Percentiles rank a stretch among this genome's conserved stretches.
Evolutionary conservation across 2,113 vertebrate genomes (phyloP).

Genomic region (Regulus satrapa): DNA sequence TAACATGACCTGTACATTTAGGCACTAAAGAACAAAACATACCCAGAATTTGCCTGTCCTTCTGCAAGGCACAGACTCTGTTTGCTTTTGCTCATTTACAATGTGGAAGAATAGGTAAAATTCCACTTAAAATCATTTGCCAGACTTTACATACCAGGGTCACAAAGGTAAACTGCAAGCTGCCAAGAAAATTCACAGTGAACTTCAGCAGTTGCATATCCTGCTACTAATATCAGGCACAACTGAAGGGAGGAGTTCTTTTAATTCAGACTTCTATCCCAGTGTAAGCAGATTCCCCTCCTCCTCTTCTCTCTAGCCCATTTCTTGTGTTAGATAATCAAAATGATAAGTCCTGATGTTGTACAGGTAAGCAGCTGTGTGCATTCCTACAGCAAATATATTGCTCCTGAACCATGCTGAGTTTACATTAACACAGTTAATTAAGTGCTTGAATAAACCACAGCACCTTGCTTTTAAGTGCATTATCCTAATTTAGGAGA

Average conservation of each 20-base stretch:
- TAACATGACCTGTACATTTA: background rate
- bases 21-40: background rate
- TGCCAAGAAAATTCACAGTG: background rate
- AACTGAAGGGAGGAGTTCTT: background rate
- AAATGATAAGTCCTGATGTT: background rate
- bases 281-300: background rate
- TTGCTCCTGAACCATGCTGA: background rate
- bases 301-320: background rate
- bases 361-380: background rate
- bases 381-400: background rate
- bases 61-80: background rate
- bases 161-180: background rate
- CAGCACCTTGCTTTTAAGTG: background rate
- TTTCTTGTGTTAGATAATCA: background rate
- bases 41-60: background rate
- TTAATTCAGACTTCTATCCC: background rate
- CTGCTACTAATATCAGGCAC: background rate
- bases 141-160: background rate
- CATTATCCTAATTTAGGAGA: background rate
- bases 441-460: background rate
- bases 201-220: background rate
- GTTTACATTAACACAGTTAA: background rate
- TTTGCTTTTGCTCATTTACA: background rate
- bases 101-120: background rate
- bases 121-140: background rate